A percentile compares a stretch with the other conserved stretches of the same genome.
phyloP scores from a whole-genome alignment of 2,113 vertebrate species.

The Chloropsis cyanopogon region DNA sequence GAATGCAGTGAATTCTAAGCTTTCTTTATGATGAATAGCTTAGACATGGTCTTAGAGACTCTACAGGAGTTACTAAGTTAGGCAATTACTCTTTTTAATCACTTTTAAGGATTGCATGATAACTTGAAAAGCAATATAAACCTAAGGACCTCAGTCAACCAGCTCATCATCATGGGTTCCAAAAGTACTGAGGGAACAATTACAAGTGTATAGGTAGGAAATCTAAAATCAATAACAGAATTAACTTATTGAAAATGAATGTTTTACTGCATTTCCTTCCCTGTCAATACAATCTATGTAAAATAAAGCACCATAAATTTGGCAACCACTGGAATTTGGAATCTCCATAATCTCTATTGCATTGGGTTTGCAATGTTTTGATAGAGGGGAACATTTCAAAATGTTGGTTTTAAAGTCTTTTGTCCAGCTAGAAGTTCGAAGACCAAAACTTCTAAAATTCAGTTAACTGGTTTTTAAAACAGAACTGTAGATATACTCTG shows the following conservation, averaged over 20 bases:
- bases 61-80: not conserved
- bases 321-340: not conserved
- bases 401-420: not conserved
- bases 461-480: not conserved
- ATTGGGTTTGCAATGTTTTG: not conserved
- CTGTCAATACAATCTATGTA: not conserved
- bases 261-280: not conserved
- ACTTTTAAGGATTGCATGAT: not conserved
- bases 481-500: not conserved
- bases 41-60: not conserved
- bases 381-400: not conserved
- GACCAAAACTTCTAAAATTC: not conserved
- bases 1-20: not conserved
- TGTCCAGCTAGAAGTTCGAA: not conserved
- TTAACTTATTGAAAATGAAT: not conserved
- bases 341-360: not conserved
- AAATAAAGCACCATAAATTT: not conserved
- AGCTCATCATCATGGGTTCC: rapidly evolving
- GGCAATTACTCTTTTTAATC: not conserved
- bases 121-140: not conserved
- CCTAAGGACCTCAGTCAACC: not conserved
- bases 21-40: not conserved
- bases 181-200: not conserved
- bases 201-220: not conserved
- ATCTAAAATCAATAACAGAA: not conserved